Base-by-base conservation (phyloP, 2,113 vertebrate species). In the Varanus salvator region DNA sequence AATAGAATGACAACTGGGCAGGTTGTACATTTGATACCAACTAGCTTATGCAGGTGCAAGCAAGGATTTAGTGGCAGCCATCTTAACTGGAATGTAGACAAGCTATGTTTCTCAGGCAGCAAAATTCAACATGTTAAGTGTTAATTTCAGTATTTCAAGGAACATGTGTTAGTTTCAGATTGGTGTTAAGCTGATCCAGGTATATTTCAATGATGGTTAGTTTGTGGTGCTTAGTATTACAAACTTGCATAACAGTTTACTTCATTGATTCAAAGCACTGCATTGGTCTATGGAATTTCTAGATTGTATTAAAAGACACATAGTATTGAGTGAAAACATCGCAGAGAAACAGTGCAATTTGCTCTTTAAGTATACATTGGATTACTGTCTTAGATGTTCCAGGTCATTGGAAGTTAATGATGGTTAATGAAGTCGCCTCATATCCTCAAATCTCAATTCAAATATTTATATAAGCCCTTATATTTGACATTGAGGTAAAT, bases 11-110 rank as follows among this genome's bases (percentile, higher is more conserved):
- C 1, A 80, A 17, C 17, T 64, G 60, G 12, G 15, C 64, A 15
- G 31, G 19, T 60, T 31, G 48, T 72, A 50, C 34, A 29, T 71
- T 60, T 52, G 68, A 74, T 88, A 57, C 12, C 66, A 72, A 19
- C 77, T 57, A 19, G 21, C 9, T 82, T 69, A 88, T 17, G 11
- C 48, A 60, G n/a, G 3, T 75, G 29, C 44, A 82, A 83, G n/a
- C 5, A n/a, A 68, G 21, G 34, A 21, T 57, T 57, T 60, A 60
- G 17, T 64, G 34, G 52, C n/a, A 72, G 78, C 87, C 66, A 82
- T 82, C 69, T 88, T 88, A 88, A 23, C n/a, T 82, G 78, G 57
- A n/a, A 27, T 38, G 57, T 38, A 72, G n/a, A 64, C 69, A 6
- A 23, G 23, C 5, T 52, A 23, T n/a, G 25, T 64, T 72, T 83